phyloP scores from a whole-genome alignment of 2,888 invertebrate species.

The Marronus borbonicus region DNA sequence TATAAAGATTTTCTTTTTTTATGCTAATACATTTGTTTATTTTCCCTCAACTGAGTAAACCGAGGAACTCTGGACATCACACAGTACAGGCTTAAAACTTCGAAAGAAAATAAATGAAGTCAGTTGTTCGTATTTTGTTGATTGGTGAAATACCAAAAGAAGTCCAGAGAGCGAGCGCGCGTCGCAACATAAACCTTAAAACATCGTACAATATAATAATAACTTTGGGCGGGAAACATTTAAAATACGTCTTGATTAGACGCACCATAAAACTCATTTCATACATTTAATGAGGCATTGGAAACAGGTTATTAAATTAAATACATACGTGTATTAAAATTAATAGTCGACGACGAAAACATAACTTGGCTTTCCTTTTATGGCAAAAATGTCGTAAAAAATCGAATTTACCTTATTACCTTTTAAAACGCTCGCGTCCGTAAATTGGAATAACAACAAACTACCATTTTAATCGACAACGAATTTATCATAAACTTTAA shows the following conservation, averaged over 20 bases:
- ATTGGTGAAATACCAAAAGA: no score
- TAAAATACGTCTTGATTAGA: background rate
- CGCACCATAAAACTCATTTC: background rate
- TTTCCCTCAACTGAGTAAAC: no score
- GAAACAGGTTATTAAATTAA: conserved; percentile 9
- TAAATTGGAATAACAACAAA: conserved; percentile 13
- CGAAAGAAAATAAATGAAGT: no score
- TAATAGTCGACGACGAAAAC: background rate
- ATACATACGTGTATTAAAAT: conserved; percentile 13
- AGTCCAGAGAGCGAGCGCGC: no score
- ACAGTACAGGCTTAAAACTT: no score
- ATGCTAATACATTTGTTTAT: no score
- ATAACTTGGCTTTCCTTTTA: background rate
- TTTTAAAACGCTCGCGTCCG: background rate
- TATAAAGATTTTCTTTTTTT: no score
- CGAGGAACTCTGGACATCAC: no score
- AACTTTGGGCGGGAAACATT: background rate
- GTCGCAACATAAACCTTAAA: no score
- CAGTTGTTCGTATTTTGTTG: no score
- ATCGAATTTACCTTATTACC: conserved; percentile 22
- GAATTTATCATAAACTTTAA: conserved; percentile 27
- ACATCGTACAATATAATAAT: no score
- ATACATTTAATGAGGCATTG: background rate
- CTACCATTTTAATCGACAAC: conserved; percentile 25
- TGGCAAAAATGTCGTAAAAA: conserved; percentile 13